Evolutionary conservation across 2,888 invertebrate species (phyloP).

Genomic region (Chymomyza procnemis): DNA sequence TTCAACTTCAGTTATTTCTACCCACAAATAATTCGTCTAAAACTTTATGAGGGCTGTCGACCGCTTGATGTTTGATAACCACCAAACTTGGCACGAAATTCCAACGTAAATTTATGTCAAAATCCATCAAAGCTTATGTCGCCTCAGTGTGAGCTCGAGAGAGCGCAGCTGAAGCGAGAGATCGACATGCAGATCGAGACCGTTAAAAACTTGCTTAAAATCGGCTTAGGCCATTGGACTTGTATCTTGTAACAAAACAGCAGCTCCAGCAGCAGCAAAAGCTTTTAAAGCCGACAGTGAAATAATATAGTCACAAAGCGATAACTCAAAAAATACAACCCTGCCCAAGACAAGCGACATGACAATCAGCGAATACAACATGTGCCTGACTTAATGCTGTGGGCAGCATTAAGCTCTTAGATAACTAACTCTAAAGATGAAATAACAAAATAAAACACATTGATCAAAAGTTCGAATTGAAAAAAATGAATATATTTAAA

Average conservation of each 20-base stretch:
- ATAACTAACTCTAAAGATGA: slow-evolving; percentile 10
- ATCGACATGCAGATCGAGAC: slow-evolving; percentile 17
- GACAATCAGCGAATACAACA: neutral
- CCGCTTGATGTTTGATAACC: neutral
- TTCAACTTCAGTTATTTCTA: too few species aligned
- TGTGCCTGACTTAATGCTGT: neutral
- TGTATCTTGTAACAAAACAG: slow-evolving; percentile 10
- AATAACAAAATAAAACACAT: slow-evolving; percentile 7
- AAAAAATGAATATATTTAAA: slow-evolving; percentile 52
- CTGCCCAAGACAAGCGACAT: slow-evolving; percentile 5
- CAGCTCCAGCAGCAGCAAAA: slow-evolving; percentile 15
- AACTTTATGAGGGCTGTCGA: neutral
- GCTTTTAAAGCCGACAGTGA: slow-evolving; percentile 67
- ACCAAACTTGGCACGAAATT: slow-evolving; percentile 65
- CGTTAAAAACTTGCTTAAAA: slow-evolving; percentile 50
- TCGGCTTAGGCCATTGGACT: slow-evolving; percentile 40
- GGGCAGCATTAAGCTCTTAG: slow-evolving; percentile 17
- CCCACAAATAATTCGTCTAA: too few species aligned
- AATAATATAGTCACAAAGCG: slow-evolving; percentile 51
- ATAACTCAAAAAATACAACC: slow-evolving; percentile 37
- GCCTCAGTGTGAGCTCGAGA: slow-evolving; percentile 32
- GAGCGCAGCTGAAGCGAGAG: slow-evolving; percentile 7
- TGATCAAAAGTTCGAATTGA: slow-evolving; percentile 21
- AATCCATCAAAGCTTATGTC: slow-evolving; percentile 73
- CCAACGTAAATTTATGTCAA: slow-evolving; percentile 71